A percentile compares a stretch with the other conserved stretches of the same genome.
These are phyloP conservation scores for Saturnia pavonia DNA, from an alignment of 2,888 invertebrate genomes.

Conservation along the genomic window DNA sequence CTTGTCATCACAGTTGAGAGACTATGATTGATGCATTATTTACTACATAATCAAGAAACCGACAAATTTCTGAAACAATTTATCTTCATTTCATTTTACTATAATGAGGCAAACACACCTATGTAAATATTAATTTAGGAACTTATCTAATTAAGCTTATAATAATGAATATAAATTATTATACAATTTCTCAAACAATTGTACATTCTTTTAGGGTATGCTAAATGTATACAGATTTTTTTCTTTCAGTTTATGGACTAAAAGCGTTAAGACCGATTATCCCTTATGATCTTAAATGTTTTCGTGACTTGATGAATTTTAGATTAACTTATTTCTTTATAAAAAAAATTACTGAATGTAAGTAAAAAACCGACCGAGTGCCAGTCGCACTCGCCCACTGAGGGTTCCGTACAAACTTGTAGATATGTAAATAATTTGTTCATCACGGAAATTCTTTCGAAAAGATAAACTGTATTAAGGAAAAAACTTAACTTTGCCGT, in stretches of 20 bases:
- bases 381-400: too few species aligned
- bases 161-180: neutral
- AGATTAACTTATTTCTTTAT: too few species aligned
- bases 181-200: neutral
- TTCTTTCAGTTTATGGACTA: neutral
- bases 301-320: too few species aligned
- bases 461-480: too few species aligned
- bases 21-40: slow-evolving; percentile 55
- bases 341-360: too few species aligned
- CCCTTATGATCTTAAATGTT: neutral
- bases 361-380: too few species aligned
- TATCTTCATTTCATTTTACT: neutral
- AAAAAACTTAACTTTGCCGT: too few species aligned
- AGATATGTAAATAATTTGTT: too few species aligned
- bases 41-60: slow-evolving; percentile 47
- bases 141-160: neutral
- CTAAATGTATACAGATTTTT: neutral
- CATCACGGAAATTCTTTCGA: too few species aligned
- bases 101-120: neutral
- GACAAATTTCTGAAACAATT: slow-evolving; percentile 26
- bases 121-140: neutral
- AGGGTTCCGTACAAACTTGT: too few species aligned
- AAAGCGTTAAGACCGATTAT: neutral
- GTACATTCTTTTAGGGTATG: neutral
- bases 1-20: slow-evolving; percentile 45